phyloP scores from a whole-genome alignment of 2,797 vertebrate genomes.

The Holocentrus rufus region DNA sequence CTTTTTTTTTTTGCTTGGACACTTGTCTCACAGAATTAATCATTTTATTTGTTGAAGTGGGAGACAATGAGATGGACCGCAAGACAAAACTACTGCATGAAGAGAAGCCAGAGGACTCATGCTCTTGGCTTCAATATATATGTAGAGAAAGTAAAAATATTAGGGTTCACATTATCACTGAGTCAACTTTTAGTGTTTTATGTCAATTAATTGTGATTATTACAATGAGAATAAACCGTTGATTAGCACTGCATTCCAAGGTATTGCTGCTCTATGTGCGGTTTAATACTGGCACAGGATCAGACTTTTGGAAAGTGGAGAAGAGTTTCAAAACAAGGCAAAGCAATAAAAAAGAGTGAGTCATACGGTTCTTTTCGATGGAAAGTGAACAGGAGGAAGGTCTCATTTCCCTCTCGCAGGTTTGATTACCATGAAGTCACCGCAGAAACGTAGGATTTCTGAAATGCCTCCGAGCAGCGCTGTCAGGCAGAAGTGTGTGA shows the following conservation, averaged over 20 bases:
- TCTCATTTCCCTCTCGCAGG: slow-evolving; percentile 59
- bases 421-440: slow-evolving; percentile 77
- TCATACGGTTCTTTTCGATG: slow-evolving; percentile 51
- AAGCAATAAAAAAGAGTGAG: slow-evolving; percentile 55
- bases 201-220: slow-evolving; percentile 53
- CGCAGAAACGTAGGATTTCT: slow-evolving; percentile 76
- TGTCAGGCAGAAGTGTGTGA: slow-evolving; percentile 72
- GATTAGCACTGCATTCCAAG: slow-evolving; percentile 57
- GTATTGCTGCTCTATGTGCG: slow-evolving; percentile 63
- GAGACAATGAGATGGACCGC: slow-evolving; percentile 11
- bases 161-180: slow-evolving; percentile 54
- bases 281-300: slow-evolving; percentile 63
- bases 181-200: slow-evolving; percentile 41
- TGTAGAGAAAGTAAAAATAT: slow-evolving; percentile 44
- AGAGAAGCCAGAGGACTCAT: slow-evolving; percentile 33
- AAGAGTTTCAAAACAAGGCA: slow-evolving; percentile 66
- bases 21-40: neutral
- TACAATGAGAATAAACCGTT: slow-evolving; percentile 48
- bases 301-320: slow-evolving; percentile 63
- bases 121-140: slow-evolving; percentile 44
- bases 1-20: neutral
- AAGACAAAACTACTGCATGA: slow-evolving; percentile 29
- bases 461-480: slow-evolving; percentile 82
- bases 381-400: slow-evolving; percentile 53
- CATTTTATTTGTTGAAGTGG: neutral